Evolutionary conservation across 1,140 invertebrate species (phyloP).

Genomic region (Maconellicoccus hirsutus): DNA sequence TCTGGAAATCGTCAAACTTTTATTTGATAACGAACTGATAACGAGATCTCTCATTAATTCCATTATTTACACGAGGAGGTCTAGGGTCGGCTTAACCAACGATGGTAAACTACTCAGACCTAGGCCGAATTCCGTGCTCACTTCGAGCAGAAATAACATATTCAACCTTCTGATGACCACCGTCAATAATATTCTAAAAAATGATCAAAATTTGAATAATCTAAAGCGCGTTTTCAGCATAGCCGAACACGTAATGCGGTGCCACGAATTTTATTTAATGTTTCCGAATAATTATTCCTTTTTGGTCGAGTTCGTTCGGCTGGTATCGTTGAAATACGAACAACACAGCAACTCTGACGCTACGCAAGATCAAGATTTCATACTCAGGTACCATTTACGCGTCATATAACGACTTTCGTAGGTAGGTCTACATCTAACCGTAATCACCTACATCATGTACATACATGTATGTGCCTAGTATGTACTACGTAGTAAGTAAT

Average conservation of each 20-base stretch:
- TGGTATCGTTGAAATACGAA: background rate
- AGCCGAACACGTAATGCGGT: background rate
- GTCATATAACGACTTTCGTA: too few species aligned
- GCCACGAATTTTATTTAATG: background rate
- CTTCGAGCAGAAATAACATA: background rate
- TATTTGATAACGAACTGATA: background rate
- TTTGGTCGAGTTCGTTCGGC: background rate
- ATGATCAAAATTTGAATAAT: background rate
- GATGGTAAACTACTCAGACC: background rate
- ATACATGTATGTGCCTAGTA: too few species aligned
- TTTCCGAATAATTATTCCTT: background rate
- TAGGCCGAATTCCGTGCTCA: background rate
- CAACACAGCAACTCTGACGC: too few species aligned
- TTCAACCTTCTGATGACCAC: background rate
- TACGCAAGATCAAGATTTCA: too few species aligned
- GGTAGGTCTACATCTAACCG: too few species aligned
- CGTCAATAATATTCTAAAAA: background rate
- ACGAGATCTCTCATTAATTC: background rate
- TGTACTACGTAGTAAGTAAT: too few species aligned
- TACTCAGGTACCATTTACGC: too few species aligned
- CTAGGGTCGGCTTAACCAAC: background rate
- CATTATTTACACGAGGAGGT: background rate
- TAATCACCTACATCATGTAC: too few species aligned
- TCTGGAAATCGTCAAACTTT: background rate
- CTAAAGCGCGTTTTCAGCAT: background rate